Evolutionary conservation across 2,113 vertebrate species (phyloP).

Genomic region (Anarrhichthys ocellatus): DNA sequence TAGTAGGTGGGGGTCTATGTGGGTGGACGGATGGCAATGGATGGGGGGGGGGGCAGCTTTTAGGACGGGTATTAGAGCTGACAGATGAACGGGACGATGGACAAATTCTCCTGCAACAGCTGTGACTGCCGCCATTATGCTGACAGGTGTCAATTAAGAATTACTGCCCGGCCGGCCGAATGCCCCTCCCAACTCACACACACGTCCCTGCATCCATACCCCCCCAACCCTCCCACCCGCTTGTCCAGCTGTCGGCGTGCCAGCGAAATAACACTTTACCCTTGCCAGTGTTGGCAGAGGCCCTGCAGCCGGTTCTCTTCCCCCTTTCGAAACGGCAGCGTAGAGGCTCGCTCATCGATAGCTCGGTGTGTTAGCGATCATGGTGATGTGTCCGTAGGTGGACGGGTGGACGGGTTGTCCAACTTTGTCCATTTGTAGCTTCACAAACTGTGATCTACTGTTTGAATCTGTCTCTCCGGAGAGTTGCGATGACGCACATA

Average conservation of each 20-base stretch:
- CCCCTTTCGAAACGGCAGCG: slow-evolving; percentile 44
- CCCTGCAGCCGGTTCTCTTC: slow-evolving; percentile 86
- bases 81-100: slow-evolving; percentile 98
- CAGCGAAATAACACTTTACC: slow-evolving; percentile 99
- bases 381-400: neutral
- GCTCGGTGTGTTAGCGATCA: slow-evolving; percentile 30
- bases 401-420: neutral
- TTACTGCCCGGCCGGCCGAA: slow-evolving; percentile 92
- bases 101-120: slow-evolving; percentile 94
- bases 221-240: slow-evolving; percentile 30
- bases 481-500: neutral
- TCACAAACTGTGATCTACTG: neutral
- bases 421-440: neutral
- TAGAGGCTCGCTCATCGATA: slow-evolving; percentile 58
- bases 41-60: slow-evolving; percentile 83
- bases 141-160: slow-evolving; percentile 99
- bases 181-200: slow-evolving; percentile 46
- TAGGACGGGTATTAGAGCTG: slow-evolving; percentile 97
- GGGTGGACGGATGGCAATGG: slow-evolving; percentile 55
- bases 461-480: neutral
- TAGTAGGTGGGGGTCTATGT: slow-evolving; percentile 53
- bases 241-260: slow-evolving; percentile 87
- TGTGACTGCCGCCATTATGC: slow-evolving; percentile 89
- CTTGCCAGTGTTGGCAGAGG: slow-evolving; percentile 91
- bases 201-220: slow-evolving; percentile 39